Conservation (phyloP, 2,797 vertebrate species). For the Neosalanx taihuensis region DNA sequence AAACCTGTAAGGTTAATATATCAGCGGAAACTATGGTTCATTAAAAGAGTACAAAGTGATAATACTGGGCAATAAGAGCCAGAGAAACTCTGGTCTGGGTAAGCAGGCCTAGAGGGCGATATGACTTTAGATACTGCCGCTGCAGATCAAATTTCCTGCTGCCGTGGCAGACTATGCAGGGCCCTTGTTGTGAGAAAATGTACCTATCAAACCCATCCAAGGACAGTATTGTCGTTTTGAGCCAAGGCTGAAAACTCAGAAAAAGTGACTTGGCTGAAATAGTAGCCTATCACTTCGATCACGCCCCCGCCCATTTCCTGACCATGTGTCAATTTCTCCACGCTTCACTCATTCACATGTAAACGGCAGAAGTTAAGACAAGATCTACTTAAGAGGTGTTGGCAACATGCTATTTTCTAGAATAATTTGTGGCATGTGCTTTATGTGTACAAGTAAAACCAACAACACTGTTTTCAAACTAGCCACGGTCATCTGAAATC, state of each 20-base stretch:
- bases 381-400: not conserved
- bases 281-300: not conserved
- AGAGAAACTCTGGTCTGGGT: slow-evolving; percentile 16
- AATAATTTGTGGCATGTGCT: not conserved
- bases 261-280: too few relatives aligned
- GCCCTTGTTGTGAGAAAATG: not conserved
- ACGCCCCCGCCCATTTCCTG: slow-evolving; percentile 47
- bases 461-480: not conserved
- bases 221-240: not conserved
- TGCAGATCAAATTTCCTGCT: slow-evolving; percentile 64
- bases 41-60: too few relatives aligned
- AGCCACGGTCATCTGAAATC: slow-evolving; percentile 52
- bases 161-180: slow-evolving; percentile 62
- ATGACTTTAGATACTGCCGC: slow-evolving; percentile 39
- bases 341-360: not conserved
- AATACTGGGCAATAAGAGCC: not conserved
- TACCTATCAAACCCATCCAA: not conserved
- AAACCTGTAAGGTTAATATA: too few relatives aligned
- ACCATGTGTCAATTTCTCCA: not conserved
- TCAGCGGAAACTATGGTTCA: not conserved
- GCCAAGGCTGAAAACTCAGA: not conserved
- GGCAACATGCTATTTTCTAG: not conserved
- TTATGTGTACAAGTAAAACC: not conserved
- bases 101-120: slow-evolving; percentile 28
- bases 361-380: not conserved